Conservation (phyloP, 1,140 invertebrate species). For the Drosophila pseudoananassae region DNA sequence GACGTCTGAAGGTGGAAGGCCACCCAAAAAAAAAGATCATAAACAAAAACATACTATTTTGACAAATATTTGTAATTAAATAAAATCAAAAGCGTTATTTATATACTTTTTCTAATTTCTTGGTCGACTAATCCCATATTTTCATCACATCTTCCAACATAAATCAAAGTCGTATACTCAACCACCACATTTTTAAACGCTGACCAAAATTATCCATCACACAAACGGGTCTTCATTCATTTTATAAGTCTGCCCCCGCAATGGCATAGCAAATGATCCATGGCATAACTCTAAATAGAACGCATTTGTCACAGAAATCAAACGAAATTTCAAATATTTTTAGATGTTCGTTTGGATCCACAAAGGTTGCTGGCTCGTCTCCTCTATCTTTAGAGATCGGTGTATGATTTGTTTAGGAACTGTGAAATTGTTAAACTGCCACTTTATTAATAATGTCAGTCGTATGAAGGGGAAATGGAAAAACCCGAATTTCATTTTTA, state of each 20-base stretch:
- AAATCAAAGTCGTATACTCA: constrained; percentile 23
- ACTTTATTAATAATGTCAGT: constrained; percentile 73
- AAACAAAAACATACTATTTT: background rate
- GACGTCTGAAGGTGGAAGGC: background rate
- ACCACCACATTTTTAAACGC: constrained; percentile 7
- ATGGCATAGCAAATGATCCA: constrained; percentile 53
- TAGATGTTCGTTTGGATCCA: constrained; percentile 17
- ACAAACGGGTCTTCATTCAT: constrained; percentile 28
- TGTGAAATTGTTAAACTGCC: constrained; percentile 81
- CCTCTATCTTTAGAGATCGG: constrained; percentile 14
- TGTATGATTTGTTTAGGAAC: constrained; percentile 68
- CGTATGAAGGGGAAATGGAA: constrained; percentile 7
- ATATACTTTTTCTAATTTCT: constrained; percentile 15
- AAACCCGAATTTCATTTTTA: constrained; percentile 65
- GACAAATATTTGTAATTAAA: constrained; percentile 4
- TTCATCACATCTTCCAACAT: constrained; percentile 2
- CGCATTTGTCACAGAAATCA: constrained; percentile 74
- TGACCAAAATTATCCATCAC: constrained; percentile 45
- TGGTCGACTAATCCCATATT: constrained; percentile 11
- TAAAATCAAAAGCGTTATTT: background rate
- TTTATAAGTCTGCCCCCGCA: constrained; percentile 38
- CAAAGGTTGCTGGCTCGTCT: constrained; percentile 5
- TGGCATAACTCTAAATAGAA: constrained; percentile 77
- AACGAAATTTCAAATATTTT: constrained; percentile 66
- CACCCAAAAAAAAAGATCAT: background rate